phyloP scores from a whole-genome alignment of 2,888 invertebrate genomes.

The Dynastes tityus region DNA sequence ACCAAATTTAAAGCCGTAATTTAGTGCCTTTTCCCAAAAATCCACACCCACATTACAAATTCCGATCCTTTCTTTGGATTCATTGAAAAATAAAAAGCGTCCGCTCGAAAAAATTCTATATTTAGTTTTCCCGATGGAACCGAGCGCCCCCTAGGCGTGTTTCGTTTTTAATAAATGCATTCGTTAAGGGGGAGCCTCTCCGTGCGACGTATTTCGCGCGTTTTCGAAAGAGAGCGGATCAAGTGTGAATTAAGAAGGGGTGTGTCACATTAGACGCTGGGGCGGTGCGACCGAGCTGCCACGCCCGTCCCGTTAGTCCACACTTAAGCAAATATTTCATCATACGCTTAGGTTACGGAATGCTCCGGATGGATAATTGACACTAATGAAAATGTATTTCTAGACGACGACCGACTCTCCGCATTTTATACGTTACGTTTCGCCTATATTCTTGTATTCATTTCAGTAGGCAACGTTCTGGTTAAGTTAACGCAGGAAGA shows the following conservation, averaged over 20 bases:
- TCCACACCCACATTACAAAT: too few relatives aligned
- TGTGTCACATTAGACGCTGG: constrained; percentile 66
- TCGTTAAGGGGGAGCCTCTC: constrained; percentile 60
- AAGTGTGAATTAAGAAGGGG: constrained; percentile 69
- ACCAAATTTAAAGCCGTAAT: too few relatives aligned
- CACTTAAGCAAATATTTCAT: constrained; percentile 51
- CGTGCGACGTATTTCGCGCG: constrained; percentile 59
- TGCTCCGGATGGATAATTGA: constrained; percentile 47
- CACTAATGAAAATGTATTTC: constrained; percentile 50
- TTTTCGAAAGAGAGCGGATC: constrained; percentile 62
- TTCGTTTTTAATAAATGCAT: constrained; percentile 66
- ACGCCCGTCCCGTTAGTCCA: constrained; percentile 58
- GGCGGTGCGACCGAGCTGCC: constrained; percentile 63
- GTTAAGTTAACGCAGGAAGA: constrained; percentile 26
- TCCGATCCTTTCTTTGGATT: constrained; percentile 62
- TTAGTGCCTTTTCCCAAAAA: too few relatives aligned
- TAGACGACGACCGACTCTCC: constrained; percentile 25
- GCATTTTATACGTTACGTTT: constrained; percentile 35
- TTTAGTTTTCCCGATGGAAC: constrained; percentile 63
- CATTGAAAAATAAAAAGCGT: constrained; percentile 68
- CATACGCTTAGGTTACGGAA: constrained; percentile 46
- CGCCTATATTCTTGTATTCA: constrained; percentile 33
- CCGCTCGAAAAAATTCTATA: constrained; percentile 67
- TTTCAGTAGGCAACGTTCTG: constrained; percentile 8
- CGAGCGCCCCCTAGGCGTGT: constrained; percentile 61